Conservation (phyloP, 2,797 vertebrate genomes). For the Thaleichthys pacificus region DNA sequence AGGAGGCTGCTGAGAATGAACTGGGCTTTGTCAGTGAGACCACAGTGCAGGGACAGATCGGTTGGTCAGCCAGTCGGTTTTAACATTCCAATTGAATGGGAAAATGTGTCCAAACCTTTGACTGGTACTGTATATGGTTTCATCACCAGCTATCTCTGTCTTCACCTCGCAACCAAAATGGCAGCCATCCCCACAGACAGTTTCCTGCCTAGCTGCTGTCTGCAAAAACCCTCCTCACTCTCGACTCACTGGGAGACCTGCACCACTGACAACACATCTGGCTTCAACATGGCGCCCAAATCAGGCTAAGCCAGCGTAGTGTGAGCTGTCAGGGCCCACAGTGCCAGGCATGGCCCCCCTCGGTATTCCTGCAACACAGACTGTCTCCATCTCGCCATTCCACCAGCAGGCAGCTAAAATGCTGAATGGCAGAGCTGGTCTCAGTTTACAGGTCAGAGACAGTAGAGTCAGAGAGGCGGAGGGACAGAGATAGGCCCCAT, state of each 20-base stretch:
- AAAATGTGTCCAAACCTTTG: too few species aligned
- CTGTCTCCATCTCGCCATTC: slow-evolving; percentile 10
- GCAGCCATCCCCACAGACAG: background rate
- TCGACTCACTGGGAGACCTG: background rate
- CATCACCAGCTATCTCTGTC: background rate
- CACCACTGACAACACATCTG: slow-evolving; percentile 9
- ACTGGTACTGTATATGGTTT: background rate
- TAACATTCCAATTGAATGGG: background rate
- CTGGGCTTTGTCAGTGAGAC: background rate
- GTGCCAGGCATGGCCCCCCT: background rate
- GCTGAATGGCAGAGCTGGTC: slow-evolving; percentile 4
- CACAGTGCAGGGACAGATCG: too few species aligned
- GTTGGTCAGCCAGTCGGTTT: too few species aligned
- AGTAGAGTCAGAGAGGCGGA: background rate
- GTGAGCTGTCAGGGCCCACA: slow-evolving; percentile 17
- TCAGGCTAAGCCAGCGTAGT: slow-evolving; percentile 1
- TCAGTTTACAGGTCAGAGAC: slow-evolving; percentile 22
- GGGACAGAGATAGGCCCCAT: background rate
- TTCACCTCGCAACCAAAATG: background rate
- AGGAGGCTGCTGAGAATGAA: background rate
- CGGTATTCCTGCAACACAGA: background rate
- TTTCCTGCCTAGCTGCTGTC: background rate
- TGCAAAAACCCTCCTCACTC: background rate
- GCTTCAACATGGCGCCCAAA: slow-evolving; percentile 16
- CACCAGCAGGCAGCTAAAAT: background rate